These are phyloP conservation scores for Pristionchus exspectatus DNA, from an alignment of 2,888 invertebrate species.

Conservation along the genomic window DNA sequence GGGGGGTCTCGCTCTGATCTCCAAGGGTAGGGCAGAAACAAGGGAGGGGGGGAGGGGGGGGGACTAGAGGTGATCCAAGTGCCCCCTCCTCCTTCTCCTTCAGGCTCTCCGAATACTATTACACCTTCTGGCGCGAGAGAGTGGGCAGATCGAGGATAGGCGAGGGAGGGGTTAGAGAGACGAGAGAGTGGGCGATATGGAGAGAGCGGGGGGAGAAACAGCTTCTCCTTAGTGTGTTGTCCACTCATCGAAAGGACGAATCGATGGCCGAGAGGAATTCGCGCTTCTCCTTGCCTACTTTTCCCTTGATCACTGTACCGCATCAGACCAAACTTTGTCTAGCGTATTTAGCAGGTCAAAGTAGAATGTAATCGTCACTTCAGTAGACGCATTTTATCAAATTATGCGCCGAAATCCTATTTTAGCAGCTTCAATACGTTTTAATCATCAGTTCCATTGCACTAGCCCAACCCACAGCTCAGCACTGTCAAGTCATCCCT, in stretches of 20 bases:
- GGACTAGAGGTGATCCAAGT: constrained; percentile 43
- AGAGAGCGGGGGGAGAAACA: background rate
- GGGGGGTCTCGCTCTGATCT: background rate
- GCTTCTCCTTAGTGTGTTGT: constrained; percentile 41
- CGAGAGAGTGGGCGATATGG: constrained; percentile 22
- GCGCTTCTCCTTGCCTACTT: background rate
- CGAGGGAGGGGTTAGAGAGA: background rate
- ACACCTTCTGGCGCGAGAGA: background rate
- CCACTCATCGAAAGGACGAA: constrained; percentile 45
- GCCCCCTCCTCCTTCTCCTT: constrained; percentile 24
- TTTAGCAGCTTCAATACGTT: background rate
- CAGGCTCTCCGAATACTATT: constrained; percentile 33
- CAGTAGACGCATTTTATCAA: no score
- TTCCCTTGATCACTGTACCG: background rate
- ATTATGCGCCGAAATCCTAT: background rate
- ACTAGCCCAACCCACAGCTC: background rate
- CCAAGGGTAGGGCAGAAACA: background rate
- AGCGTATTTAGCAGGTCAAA: no score
- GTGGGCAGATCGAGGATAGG: constrained; percentile 25
- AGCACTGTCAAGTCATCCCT: background rate
- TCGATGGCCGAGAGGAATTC: constrained; percentile 19
- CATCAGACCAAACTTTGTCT: no score
- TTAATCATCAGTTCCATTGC: background rate
- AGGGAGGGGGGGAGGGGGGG: background rate
- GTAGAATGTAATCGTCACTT: no score